A percentile compares a stretch with the other conserved stretches of the same genome.
phyloP scores from a whole-genome alignment of 1,140 invertebrate genomes.

The Nomia melanderi region DNA sequence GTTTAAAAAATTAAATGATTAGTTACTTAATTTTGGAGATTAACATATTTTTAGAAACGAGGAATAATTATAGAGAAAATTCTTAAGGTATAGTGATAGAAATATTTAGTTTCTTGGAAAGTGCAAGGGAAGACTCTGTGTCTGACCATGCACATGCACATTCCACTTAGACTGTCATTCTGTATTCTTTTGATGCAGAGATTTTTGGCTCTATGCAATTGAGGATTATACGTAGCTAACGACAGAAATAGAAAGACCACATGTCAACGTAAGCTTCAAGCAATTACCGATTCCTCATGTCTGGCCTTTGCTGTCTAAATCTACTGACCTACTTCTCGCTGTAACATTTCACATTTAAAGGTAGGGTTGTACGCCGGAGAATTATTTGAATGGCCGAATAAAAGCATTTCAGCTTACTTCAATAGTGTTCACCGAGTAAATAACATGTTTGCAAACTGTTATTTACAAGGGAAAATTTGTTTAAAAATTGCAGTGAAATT shows the following conservation, averaged over 20 bases:
- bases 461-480: too few species aligned
- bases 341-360: neutral
- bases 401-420: neutral
- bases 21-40: too few species aligned
- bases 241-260: neutral
- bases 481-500: too few species aligned
- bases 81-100: too few species aligned
- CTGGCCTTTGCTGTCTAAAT: constrained; percentile 1
- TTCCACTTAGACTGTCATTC: neutral
- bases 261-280: neutral
- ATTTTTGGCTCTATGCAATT: neutral
- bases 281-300: neutral
- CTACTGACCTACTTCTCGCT: neutral
- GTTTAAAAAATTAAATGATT: too few species aligned
- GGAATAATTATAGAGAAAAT: too few species aligned
- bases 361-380: neutral
- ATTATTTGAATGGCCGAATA: neutral
- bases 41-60: too few species aligned
- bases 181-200: neutral
- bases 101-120: too few species aligned
- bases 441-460: too few species aligned
- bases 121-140: neutral
- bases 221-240: neutral
- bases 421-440: neutral
- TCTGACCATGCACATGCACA: neutral